phyloP scores from a whole-genome alignment of 2,888 invertebrate species.

The Nomada fucata region DNA sequence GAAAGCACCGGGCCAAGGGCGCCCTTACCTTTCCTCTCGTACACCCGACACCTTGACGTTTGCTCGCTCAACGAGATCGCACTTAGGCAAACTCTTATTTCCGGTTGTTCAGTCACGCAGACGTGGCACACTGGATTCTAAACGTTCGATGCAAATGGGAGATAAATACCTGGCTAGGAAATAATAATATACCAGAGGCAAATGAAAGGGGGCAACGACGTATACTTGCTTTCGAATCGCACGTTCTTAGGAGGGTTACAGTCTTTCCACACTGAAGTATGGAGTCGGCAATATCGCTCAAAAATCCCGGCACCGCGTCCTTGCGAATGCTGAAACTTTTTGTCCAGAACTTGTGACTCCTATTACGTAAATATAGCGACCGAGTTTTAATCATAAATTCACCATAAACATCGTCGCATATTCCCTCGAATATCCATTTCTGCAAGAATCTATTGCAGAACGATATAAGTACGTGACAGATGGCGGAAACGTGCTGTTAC shows the following conservation, averaged over 20 bases:
- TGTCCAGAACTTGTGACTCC: slow-evolving; percentile 89
- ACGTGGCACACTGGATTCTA: slow-evolving; percentile 86
- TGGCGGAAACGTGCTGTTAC: background rate
- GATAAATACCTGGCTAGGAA: slow-evolving; percentile 1
- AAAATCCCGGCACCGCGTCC: slow-evolving; percentile 88
- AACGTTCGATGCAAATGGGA: slow-evolving; percentile 8
- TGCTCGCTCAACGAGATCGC: slow-evolving; percentile 85
- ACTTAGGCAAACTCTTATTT: slow-evolving; percentile 85
- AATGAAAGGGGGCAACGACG: too few relatives aligned
- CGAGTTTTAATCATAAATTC: slow-evolving; percentile 94
- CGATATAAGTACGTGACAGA: background rate
- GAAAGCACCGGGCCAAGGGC: slow-evolving; percentile 74
- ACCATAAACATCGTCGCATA: slow-evolving; percentile 91
- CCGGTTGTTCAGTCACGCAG: slow-evolving; percentile 86
- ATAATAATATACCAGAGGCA: too few relatives aligned
- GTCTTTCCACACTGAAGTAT: slow-evolving; percentile 92
- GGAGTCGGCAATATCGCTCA: slow-evolving; percentile 87
- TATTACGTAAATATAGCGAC: slow-evolving; percentile 87
- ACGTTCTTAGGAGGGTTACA: slow-evolving; percentile 89
- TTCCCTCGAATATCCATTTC: slow-evolving; percentile 94
- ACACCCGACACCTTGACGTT: slow-evolving; percentile 85
- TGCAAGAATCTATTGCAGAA: slow-evolving; percentile 87
- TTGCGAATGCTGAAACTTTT: slow-evolving; percentile 86
- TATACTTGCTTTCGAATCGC: slow-evolving; percentile 88
- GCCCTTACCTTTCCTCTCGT: slow-evolving; percentile 85